These are phyloP conservation scores for Dasypogon diadema DNA, from an alignment of 2,888 invertebrate genomes.

Conservation along the genomic window DNA sequence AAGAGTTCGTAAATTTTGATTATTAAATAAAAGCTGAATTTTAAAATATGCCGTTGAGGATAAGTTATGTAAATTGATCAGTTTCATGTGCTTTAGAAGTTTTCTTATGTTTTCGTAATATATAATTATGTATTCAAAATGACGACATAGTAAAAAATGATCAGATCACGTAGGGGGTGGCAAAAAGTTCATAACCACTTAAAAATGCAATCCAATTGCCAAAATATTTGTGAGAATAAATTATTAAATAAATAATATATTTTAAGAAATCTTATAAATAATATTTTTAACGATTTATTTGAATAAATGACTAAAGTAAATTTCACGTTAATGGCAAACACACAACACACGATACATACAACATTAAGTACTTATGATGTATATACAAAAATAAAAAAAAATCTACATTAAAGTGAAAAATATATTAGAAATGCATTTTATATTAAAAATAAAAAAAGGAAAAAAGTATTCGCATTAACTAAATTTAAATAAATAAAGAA, in stretches of 20 bases:
- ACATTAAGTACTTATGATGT: constrained; percentile 59
- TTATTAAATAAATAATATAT: constrained; percentile 39
- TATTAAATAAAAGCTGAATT: constrained; percentile 36
- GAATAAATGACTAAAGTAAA: constrained; percentile 1
- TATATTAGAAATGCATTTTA: constrained; percentile 49
- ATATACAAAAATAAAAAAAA: constrained; percentile 57
- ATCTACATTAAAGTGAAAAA: constrained; percentile 23
- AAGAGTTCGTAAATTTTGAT: constrained; percentile 20
- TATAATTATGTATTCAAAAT: no score
- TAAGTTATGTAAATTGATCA: constrained; percentile 4
- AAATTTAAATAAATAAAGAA: constrained; percentile 29
- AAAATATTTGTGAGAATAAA: constrained; percentile 43
- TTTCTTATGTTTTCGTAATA: no score
- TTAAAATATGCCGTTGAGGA: constrained; percentile 11
- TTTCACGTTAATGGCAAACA: constrained; percentile 9
- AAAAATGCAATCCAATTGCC: constrained; percentile 54
- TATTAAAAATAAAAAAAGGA: constrained; percentile 20
- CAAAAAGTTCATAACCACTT: constrained; percentile 22
- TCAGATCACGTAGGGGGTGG: constrained; percentile 17
- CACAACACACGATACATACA: constrained; percentile 51
- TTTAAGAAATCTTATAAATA: constrained; percentile 44
- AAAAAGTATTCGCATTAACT: constrained; percentile 31
- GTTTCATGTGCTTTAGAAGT: constrained; percentile 40
- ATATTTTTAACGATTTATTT: constrained; percentile 36
- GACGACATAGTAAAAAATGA: constrained; percentile 8